Percentiles rank a stretch among this genome's conserved stretches.
These are phyloP conservation scores for Drosophila pseudotalamancana DNA, from an alignment of 2,888 invertebrate genomes.

Conservation along the genomic window DNA sequence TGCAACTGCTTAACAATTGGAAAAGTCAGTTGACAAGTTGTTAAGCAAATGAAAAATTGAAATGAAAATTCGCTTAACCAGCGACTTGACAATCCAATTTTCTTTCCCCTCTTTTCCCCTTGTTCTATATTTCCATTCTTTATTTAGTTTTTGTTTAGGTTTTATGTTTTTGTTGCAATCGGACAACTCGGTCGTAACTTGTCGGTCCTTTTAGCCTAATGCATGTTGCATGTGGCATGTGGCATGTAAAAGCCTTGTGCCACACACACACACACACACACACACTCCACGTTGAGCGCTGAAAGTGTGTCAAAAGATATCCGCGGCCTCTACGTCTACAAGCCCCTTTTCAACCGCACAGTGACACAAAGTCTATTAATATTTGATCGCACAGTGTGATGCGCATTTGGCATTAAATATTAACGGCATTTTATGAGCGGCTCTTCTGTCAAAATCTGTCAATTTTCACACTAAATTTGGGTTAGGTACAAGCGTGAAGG, in stretches of 20 bases:
- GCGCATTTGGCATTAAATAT: not conserved
- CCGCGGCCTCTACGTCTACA: not conserved
- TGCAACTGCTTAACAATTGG: slow-evolving; percentile 33
- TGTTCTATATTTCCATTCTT: too few relatives aligned
- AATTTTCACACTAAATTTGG: not conserved
- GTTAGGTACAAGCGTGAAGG: too few relatives aligned
- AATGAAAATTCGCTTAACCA: slow-evolving; percentile 31
- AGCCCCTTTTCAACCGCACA: slow-evolving; percentile 11
- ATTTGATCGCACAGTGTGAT: not conserved
- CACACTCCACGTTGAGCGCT: not conserved
- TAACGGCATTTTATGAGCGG: not conserved
- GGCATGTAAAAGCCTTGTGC: slow-evolving; percentile 5
- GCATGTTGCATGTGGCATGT: slow-evolving; percentile 28
- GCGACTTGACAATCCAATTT: slow-evolving; percentile 20
- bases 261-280: not conserved
- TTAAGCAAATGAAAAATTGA: slow-evolving; percentile 24
- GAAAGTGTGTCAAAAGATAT: slow-evolving; percentile 45
- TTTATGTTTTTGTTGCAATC: not conserved
- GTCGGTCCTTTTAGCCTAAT: slow-evolving; percentile 14
- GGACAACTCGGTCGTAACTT: slow-evolving; percentile 15
- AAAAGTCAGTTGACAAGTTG: slow-evolving; percentile 17
- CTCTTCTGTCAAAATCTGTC: not conserved
- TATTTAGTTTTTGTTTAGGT: too few relatives aligned
- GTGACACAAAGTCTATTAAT: slow-evolving; percentile 20
- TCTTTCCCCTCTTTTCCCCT: not conserved